Evolutionary conservation across 2,888 invertebrate species (phyloP), one percentile per base, ranked within the genome.

Genomic region (Phorcus lineatus): DNA sequence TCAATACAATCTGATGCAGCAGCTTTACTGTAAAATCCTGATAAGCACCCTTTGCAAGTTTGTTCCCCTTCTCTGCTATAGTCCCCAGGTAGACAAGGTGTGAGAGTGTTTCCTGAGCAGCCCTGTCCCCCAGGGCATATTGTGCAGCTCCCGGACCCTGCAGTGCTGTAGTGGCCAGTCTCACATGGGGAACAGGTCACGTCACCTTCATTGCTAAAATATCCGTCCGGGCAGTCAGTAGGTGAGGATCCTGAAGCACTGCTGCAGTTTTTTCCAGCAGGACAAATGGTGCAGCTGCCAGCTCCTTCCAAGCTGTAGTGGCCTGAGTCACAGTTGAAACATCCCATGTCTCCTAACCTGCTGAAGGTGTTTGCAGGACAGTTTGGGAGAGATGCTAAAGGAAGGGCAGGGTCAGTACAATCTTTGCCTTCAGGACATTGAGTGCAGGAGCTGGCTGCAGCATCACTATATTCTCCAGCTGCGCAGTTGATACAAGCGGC

Each of bases 351-450:
- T 6, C 90, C 91, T 67, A 79, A 81, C 13, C 80, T 67, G 77
- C 91, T 91, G 82, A 81, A 90, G 11, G 82, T 89, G 16, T 91
- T 91, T 2, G 86, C 86, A n/a, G 81, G 74, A 81, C 91, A 91
- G 77, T 85, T 82, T 7, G 80, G 79, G 3, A 88, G 88, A 9
- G 80, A 62, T 0, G 80, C 78, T 28, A 67, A 57, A 54, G 84
- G 57, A 2, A 81, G 62, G 53, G 87, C 80, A 70, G 83, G 80
- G 74, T 86, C 75, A 19, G 80, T 80, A 78, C 90, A 90, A 77
- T 87, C 84, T 53, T 86, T 82, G 13, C 90, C 90, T 13, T 83
- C 86, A 28, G 86, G 88, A 84, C 91, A 91, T 0, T 81, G 77
- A 6, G 84, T 86, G 80, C 91, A 91, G 2, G 83, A 78, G 19